These are phyloP conservation scores for Corapipo altera DNA, from an alignment of 2,113 vertebrate genomes.

Conservation along the genomic window DNA sequence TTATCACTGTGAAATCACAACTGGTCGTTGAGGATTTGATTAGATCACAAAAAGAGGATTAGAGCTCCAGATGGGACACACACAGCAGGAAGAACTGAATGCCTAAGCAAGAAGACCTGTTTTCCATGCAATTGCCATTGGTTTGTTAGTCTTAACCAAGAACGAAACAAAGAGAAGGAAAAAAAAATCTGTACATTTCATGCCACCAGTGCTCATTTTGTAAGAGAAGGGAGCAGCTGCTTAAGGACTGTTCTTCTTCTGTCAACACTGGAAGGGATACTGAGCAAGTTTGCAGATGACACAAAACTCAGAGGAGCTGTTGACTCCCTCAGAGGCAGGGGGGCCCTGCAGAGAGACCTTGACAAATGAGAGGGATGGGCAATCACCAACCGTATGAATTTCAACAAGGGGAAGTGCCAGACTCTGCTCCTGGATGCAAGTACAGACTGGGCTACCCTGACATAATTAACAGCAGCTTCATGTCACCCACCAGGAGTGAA, in stretches of 20 bases:
- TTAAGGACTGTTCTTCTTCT: neutral
- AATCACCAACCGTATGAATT: neutral
- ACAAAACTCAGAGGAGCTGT: neutral
- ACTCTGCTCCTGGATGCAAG: neutral
- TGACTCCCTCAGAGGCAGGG: neutral
- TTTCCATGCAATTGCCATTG: neutral
- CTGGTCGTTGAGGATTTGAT: conserved; percentile 8
- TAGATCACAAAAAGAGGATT: conserved; percentile 16
- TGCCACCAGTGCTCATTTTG: neutral
- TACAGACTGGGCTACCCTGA: neutral
- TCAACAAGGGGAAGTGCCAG: neutral
- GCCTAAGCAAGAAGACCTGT: neutral
- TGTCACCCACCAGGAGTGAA: neutral
- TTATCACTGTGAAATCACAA: neutral
- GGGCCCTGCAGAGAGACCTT: neutral
- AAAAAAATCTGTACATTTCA: conserved; percentile 12
- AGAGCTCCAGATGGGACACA: neutral
- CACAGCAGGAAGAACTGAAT: neutral
- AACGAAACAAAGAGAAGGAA: neutral
- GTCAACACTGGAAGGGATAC: neutral
- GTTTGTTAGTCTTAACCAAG: neutral
- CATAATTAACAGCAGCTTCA: neutral
- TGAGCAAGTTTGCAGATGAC: neutral
- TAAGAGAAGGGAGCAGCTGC: neutral
- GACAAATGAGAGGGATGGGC: neutral